Percentiles rank a stretch among this genome's conserved stretches.
phyloP scores from a whole-genome alignment of 2,113 vertebrate species.

The Semnornis frantzii region DNA sequence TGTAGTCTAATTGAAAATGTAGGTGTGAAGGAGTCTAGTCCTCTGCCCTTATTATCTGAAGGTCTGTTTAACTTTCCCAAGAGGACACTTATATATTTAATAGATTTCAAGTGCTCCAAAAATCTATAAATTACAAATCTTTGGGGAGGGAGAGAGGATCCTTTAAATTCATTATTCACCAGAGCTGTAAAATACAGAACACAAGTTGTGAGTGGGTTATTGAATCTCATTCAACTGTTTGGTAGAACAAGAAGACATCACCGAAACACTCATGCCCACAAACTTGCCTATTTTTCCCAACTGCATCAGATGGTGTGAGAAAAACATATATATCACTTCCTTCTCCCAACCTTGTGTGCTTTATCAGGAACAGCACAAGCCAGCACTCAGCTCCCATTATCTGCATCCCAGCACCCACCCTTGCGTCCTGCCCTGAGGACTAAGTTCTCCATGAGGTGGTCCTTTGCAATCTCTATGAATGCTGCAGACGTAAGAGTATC shows the following conservation, averaged over 20 bases:
- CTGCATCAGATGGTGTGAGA: neutral
- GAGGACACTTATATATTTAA: conserved; percentile 22
- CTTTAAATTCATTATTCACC: neutral
- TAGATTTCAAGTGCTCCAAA: neutral
- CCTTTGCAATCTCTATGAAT: neutral
- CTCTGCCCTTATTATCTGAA: neutral
- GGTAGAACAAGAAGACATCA: neutral
- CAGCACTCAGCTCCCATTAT: neutral
- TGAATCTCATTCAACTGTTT: neutral
- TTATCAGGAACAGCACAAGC: neutral
- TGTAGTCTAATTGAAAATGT: conserved; percentile 22
- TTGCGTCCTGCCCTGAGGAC: neutral
- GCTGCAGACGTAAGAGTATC: neutral
- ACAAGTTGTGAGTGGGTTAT: neutral
- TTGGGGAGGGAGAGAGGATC: neutral
- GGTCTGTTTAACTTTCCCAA: neutral
- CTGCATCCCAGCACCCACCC: neutral
- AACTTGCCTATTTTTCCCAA: neutral
- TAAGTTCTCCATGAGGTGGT: neutral
- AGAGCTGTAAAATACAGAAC: neutral
- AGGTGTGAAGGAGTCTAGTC: neutral
- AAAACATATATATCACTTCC: neutral
- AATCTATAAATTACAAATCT: neutral
- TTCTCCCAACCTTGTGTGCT: neutral
- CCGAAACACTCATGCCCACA: neutral